phyloP scores from a whole-genome alignment of 2,113 vertebrate genomes.

The Rhombomys opimus region DNA sequence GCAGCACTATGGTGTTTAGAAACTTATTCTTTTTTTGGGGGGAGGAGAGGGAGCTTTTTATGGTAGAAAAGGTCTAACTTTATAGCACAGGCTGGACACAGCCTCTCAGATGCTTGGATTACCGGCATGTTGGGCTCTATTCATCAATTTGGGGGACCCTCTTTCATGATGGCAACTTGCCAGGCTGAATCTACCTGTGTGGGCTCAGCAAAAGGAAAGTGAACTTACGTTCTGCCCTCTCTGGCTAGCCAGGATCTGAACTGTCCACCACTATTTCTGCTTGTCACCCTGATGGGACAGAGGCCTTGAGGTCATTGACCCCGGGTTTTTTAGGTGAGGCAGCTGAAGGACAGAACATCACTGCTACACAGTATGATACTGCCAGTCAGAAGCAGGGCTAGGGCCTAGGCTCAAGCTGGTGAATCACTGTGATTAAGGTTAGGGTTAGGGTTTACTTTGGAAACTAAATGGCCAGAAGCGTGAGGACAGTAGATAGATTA shows the following conservation, averaged over 20 bases:
- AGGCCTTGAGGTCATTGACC: not conserved
- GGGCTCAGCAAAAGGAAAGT: not conserved
- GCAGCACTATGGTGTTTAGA: rapidly evolving
- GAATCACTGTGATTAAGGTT: too few relatives aligned
- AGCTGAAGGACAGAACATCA: not conserved
- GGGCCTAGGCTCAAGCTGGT: not conserved
- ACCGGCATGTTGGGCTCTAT: too few relatives aligned
- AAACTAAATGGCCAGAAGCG: not conserved
- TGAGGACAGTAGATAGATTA: not conserved
- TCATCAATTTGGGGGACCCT: not conserved
- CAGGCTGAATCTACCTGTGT: not conserved
- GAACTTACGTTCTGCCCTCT: not conserved
- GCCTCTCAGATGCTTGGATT: not conserved
- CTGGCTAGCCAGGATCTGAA: not conserved
- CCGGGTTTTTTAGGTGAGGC: not conserved
- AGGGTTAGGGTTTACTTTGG: not conserved
- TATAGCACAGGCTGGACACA: not conserved
- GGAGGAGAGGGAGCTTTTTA: not conserved
- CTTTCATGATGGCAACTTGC: not conserved
- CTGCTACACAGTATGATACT: not conserved
- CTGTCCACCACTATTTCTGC: not conserved
- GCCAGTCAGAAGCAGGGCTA: not conserved
- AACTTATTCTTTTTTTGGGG: not conserved
- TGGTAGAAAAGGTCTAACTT: not conserved
- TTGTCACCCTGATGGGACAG: not conserved